Evolutionary conservation across 2,888 invertebrate species (phyloP).

Genomic region (Pedicia rivosa): DNA sequence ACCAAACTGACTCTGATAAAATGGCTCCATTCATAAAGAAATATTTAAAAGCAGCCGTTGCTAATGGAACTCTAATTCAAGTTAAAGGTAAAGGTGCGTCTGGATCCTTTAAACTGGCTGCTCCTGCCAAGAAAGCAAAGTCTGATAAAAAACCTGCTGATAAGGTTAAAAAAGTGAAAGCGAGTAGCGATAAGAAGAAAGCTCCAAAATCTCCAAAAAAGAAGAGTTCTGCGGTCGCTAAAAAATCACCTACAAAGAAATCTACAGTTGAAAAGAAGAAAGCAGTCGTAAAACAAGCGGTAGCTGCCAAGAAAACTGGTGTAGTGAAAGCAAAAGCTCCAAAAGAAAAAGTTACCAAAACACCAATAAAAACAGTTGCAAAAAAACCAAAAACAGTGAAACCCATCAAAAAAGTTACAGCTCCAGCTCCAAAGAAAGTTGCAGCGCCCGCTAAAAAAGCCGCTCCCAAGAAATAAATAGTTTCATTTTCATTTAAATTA

Average conservation of each 20-base stretch:
- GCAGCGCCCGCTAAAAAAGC: too few species aligned
- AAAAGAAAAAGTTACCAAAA: neutral
- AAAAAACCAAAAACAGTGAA: neutral
- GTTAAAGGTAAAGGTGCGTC: conserved; percentile 12
- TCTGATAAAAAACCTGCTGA: neutral
- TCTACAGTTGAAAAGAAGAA: too few species aligned
- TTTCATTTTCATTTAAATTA: too few species aligned
- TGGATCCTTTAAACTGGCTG: conserved; percentile 14
- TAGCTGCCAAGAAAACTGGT: neutral
- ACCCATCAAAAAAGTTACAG: neutral
- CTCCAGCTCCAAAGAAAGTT: too few species aligned
- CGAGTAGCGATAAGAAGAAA: too few species aligned
- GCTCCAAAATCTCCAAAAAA: neutral
- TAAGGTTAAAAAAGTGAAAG: too few species aligned
- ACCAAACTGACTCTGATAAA: conserved; percentile 42
- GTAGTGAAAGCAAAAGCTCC: neutral
- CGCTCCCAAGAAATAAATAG: too few species aligned
- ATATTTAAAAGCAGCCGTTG: conserved; percentile 39
- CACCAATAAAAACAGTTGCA: neutral
- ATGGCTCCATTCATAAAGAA: conserved; percentile 40
- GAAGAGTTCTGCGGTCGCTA: too few species aligned
- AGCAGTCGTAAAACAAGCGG: too few species aligned
- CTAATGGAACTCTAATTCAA: conserved; percentile 29
- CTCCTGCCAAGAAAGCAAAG: conserved; percentile 6
- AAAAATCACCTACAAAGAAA: too few species aligned